A percentile compares a stretch with the other conserved stretches of the same genome.
phyloP scores from a whole-genome alignment of 37 sponge, comb jelly and placozoan genomes.

The Oscarella lobularis region DNA sequence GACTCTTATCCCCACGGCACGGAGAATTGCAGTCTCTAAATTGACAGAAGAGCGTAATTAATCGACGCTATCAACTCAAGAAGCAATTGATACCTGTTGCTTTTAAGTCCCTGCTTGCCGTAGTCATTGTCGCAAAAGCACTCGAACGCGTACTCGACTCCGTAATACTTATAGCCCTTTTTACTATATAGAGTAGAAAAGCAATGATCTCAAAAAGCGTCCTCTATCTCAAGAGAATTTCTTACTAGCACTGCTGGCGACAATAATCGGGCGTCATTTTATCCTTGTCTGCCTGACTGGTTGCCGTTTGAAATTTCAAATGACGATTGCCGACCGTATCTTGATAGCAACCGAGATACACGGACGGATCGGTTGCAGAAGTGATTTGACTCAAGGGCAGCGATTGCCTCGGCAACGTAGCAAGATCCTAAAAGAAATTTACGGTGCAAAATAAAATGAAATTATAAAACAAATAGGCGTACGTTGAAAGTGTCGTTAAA shows the following conservation, averaged over 20 bases:
- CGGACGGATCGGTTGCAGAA: neutral
- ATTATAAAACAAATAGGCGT: too few relatives aligned
- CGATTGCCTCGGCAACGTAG: neutral
- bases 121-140: conserved; percentile 7
- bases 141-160: neutral
- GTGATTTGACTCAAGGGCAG: neutral
- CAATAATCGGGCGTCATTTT: conserved; percentile 1
- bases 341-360: conserved; percentile 2
- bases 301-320: neutral
- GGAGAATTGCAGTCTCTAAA: conserved; percentile 3
- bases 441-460: too few relatives aligned
- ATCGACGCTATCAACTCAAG: too few relatives aligned
- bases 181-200: too few relatives aligned
- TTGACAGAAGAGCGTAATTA: neutral
- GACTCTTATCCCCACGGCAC: neutral
- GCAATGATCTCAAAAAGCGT: too few relatives aligned
- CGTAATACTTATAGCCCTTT: conserved; percentile 4
- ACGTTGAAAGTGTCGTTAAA: neutral
- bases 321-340: neutral
- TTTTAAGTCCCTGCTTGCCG: neutral
- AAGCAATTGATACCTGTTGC: neutral
- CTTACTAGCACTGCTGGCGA: neutral
- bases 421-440: neutral
- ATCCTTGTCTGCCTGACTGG: too few relatives aligned
- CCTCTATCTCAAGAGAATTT: too few relatives aligned